Percentiles rank a stretch among this genome's conserved stretches.
Evolutionary conservation across 64 coral and sea anemone species (phyloP).

Genomic region (Astreopora myriophthalma): DNA sequence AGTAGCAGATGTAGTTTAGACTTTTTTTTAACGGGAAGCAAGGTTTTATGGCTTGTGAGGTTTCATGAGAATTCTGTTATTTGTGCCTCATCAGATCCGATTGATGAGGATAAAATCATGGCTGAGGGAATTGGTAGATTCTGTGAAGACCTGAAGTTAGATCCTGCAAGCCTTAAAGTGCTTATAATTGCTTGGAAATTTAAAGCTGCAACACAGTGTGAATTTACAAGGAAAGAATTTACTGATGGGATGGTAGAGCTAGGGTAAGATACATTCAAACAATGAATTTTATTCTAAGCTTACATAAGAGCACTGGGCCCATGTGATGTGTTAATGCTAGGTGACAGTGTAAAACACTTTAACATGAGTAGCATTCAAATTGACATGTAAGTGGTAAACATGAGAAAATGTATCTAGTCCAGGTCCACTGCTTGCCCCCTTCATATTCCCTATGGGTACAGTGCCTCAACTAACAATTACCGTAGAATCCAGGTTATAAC

Average conservation of each 20-base stretch:
- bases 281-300: neutral
- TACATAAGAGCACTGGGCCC: too few species aligned
- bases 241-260: conserved; percentile 96
- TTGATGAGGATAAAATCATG: conserved; percentile 99
- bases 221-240: conserved; percentile 99
- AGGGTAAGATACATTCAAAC: conserved; percentile 55
- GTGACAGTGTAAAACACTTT: too few species aligned
- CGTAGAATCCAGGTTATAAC: too few species aligned
- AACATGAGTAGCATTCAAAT: too few species aligned
- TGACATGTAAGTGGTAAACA: too few species aligned
- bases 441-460: too few species aligned
- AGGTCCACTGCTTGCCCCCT: too few species aligned
- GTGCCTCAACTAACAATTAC: too few species aligned
- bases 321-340: too few species aligned
- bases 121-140: conserved; percentile 87
- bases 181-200: conserved; percentile 99
- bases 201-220: conserved; percentile 96
- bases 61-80: neutral
- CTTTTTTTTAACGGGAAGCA: too few species aligned
- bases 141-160: conserved; percentile 93
- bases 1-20: too few species aligned
- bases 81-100: conserved; percentile 59
- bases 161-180: conserved; percentile 97
- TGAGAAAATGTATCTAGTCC: too few species aligned
- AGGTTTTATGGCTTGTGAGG: neutral